These are phyloP conservation scores for Mastigias papua DNA, from an alignment of 30 jellyfish, hydroid and myxozoan species.

Conservation along the genomic window DNA sequence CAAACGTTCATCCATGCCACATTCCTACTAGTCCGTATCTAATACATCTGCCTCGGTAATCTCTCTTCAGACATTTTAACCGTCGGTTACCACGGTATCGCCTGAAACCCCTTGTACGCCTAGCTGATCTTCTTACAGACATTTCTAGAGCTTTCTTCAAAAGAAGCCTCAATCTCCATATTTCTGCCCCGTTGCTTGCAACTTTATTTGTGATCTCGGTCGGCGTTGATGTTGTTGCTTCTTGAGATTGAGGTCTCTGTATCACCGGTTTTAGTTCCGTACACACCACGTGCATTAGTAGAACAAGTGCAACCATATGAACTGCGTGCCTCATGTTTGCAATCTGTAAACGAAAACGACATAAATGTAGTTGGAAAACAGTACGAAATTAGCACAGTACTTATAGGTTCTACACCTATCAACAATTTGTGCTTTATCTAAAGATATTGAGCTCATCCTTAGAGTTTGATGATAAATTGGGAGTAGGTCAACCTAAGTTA, in stretches of 20 bases:
- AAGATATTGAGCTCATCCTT: background rate
- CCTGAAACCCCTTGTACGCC: background rate
- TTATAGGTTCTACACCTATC: background rate
- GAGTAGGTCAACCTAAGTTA: background rate
- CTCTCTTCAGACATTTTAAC: background rate
- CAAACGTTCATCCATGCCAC: slow-evolving; percentile 18
- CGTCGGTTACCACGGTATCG: background rate
- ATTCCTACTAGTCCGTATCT: background rate
- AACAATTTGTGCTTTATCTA: background rate
- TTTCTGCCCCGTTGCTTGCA: background rate
- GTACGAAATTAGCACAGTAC: background rate
- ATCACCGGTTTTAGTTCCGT: background rate
- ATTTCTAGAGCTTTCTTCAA: background rate
- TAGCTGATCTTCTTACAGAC: background rate
- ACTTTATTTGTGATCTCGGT: background rate
- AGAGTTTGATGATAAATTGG: background rate
- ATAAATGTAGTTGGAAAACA: background rate
- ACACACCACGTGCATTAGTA: background rate
- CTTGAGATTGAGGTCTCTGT: background rate
- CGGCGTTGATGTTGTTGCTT: background rate
- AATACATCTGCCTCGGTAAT: slow-evolving; percentile 4
- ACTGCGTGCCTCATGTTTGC: background rate
- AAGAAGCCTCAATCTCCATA: background rate
- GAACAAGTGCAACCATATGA: background rate
- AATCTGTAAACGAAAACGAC: background rate